phyloP scores from a whole-genome alignment of 2,113 vertebrate genomes.

The Equus quagga region DNA sequence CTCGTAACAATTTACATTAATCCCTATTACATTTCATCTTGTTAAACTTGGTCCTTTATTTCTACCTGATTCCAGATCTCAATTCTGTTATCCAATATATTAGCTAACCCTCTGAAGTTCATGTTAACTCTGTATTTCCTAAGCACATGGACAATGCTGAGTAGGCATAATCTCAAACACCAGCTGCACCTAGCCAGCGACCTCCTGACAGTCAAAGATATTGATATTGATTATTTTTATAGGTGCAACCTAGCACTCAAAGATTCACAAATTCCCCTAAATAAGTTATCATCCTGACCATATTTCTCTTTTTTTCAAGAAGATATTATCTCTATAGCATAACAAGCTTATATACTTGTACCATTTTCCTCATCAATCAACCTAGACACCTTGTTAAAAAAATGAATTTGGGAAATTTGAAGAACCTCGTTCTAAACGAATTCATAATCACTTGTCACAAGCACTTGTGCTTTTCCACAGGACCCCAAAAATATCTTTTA shows the following conservation, averaged over 20 bases:
- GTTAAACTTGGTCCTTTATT: neutral
- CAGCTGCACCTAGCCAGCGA: neutral
- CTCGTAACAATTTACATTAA: neutral
- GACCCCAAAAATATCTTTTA: neutral
- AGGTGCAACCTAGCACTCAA: neutral
- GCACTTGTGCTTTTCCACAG: neutral
- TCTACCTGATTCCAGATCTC: neutral
- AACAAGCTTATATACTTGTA: neutral
- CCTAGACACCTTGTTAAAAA: slow-evolving; percentile 3
- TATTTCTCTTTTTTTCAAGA: slow-evolving; percentile 1
- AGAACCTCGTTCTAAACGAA: neutral
- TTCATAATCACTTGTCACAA: neutral
- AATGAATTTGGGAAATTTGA: slow-evolving; percentile 6
- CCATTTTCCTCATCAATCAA: neutral
- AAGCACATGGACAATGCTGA: neutral
- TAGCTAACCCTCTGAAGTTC: neutral
- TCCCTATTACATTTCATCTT: neutral
- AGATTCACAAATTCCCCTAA: neutral
- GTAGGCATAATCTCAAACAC: neutral
- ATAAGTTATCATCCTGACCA: neutral
- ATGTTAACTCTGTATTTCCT: neutral
- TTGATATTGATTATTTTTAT: neutral
- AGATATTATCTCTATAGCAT: neutral
- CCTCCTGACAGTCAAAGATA: neutral
- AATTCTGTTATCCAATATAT: neutral